A percentile compares a stretch with the other conserved stretches of the same genome.
phyloP scores from a whole-genome alignment of 2,797 vertebrate species.

The Glossophaga mutica region DNA sequence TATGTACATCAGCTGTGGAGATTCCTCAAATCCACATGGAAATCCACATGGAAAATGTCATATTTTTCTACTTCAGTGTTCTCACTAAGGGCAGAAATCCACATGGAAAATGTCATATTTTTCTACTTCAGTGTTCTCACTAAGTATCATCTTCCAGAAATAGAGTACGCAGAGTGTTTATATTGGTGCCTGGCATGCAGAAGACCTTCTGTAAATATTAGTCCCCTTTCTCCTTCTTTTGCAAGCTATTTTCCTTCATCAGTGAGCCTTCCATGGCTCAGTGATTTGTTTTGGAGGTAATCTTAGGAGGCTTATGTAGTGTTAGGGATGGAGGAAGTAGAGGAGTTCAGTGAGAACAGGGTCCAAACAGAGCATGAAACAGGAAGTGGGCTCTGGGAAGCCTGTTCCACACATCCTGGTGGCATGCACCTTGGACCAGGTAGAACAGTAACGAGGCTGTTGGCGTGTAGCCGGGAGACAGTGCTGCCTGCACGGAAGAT shows the following conservation, averaged over 20 bases:
- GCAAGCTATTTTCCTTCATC: not conserved
- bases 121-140: not conserved
- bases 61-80: no score
- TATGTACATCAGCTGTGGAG: not conserved
- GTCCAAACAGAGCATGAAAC: not conserved
- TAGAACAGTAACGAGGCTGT: fast-evolving
- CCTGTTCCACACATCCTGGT: not conserved
- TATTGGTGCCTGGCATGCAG: not conserved
- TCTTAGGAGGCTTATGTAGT: not conserved
- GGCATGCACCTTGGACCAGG: no score
- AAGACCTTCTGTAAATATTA: not conserved
- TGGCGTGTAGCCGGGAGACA: not conserved
- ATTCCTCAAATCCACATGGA: no score
- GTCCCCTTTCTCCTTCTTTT: not conserved
- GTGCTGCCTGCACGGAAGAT: fast-evolving
- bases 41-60: no score
- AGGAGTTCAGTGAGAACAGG: not conserved
- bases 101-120: not conserved
- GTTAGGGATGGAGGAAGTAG: not conserved
- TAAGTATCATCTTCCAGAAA: not conserved
- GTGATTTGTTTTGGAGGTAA: not conserved
- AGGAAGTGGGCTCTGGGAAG: not conserved
- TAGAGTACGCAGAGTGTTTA: not conserved
- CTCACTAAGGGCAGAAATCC: not conserved
- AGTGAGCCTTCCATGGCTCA: not conserved